Evolutionary conservation across 2,797 vertebrate genomes (phyloP), one percentile per base, ranked within the genome.

Genomic region (Liparis tanakae): DNA sequence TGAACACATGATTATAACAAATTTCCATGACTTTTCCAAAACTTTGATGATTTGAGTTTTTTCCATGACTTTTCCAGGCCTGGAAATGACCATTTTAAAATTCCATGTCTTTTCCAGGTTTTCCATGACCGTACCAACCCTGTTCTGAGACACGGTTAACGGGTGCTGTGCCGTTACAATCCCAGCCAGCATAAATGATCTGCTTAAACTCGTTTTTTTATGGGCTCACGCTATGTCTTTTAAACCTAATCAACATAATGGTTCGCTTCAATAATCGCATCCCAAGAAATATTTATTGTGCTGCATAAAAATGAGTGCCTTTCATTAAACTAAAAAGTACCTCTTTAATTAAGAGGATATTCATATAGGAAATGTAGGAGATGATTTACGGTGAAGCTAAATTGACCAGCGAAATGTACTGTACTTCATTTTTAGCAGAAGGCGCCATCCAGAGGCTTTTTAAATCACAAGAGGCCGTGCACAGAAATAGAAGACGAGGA

Each of bases 401-500:
- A 70, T 18, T 72, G 80, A 67, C 66, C 59, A 3, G 41, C 25
- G 78, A 30, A 72, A 50, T 58, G 22, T 70, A 70, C 57, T 75
- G 50, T 67, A 70, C 67, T 77, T 87, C 12, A 1, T 43, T 82
- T 82, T 82, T 67, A 76, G 78, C 57, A 71, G 72, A 66, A 54
- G 53, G 72, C 15, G 61, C 63, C 62, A 86, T 70, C 76, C 74
- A 73, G 78, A 83, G 82, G 68, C 36, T 48, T 81, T 83, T 78
- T 70, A 87, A 85, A 87, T 79, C 80, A 72, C 70, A 78, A 51
- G 48, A 79, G 72, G 78, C 75, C 2, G n/a, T 18, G 71, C 64
- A 67, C 76, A 73, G 66, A 89, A 90, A 92, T 89, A 90, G 89
- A 73, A 70, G 59, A 63, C 57, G 67, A 75, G 69, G 72, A 72